Percentiles rank a stretch among this genome's conserved stretches.
These are phyloP conservation scores for Brachionus angularis DNA, from an alignment of 1,140 invertebrate species.

Conservation along the genomic window DNA sequence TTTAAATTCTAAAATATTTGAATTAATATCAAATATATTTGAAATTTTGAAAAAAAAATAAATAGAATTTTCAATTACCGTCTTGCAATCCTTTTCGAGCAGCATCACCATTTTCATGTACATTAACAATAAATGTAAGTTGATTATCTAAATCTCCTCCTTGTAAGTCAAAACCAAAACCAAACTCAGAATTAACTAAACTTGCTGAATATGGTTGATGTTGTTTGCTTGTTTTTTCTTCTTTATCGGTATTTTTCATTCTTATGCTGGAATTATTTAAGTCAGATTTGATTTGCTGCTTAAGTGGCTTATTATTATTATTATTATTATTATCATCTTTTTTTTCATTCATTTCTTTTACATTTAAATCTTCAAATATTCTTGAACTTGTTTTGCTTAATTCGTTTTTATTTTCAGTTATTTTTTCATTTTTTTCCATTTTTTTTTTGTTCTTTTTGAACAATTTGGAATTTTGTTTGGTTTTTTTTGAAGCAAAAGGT, in stretches of 20 bases:
- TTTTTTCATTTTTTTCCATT: not conserved
- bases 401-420: not conserved
- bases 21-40: too few species aligned
- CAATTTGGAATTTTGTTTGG: not conserved
- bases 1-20: not conserved
- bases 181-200: constrained; percentile 25
- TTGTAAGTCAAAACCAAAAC: constrained; percentile 36
- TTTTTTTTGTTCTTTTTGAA: constrained; percentile 10
- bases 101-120: constrained; percentile 38
- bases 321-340: too few species aligned
- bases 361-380: not conserved
- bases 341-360: not conserved
- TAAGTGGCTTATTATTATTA: too few species aligned
- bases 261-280: too few species aligned
- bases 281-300: too few species aligned
- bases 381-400: not conserved
- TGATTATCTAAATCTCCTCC: constrained; percentile 37
- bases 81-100: constrained; percentile 23
- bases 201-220: not conserved
- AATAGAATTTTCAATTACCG: constrained; percentile 17
- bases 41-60: not conserved
- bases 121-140: constrained; percentile 34
- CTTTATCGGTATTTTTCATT: not conserved
- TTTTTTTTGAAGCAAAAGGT: constrained; percentile 32
- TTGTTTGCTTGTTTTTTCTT: not conserved